Evolutionary conservation across 2,888 invertebrate species (phyloP).

Genomic region (Drosophila birchii): DNA sequence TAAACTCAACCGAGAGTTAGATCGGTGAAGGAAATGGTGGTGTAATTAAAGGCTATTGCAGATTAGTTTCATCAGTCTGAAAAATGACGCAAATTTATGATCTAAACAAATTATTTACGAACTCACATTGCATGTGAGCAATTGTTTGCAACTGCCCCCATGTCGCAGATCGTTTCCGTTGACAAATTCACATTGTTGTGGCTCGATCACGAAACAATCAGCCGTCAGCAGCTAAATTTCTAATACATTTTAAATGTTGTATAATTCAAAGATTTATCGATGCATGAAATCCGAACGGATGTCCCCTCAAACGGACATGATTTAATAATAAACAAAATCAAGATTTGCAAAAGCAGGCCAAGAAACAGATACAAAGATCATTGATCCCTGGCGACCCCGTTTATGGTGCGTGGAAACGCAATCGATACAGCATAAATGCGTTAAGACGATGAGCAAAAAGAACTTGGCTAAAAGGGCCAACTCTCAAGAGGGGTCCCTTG

Average conservation of each 20-base stretch:
- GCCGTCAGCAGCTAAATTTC: conserved; percentile 2
- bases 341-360: conserved; percentile 17
- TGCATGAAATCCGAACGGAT: conserved; percentile 20
- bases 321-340: conserved; percentile 2
- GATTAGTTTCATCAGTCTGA: conserved; percentile 9
- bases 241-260: conserved; percentile 32
- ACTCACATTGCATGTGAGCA: conserved; percentile 34
- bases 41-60: conserved; percentile 19
- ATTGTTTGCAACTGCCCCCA: conserved; percentile 13
- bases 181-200: conserved; percentile 35
- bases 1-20: background rate
- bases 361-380: conserved; percentile 38
- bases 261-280: conserved; percentile 17
- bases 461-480: conserved; percentile 33
- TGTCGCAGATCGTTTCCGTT: conserved; percentile 41
- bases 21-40: conserved; percentile 23
- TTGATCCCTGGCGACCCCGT: conserved; percentile 38
- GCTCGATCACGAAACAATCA: conserved; percentile 22
- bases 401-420: conserved; percentile 35
- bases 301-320: conserved; percentile 17
- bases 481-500: conserved; percentile 14
- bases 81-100: conserved; percentile 47
- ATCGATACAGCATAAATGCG: conserved; percentile 25
- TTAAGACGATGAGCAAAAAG: background rate
- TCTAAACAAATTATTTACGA: conserved; percentile 31